phyloP scores from a whole-genome alignment of 1,140 invertebrate species.

The Drosophila arizonae region DNA sequence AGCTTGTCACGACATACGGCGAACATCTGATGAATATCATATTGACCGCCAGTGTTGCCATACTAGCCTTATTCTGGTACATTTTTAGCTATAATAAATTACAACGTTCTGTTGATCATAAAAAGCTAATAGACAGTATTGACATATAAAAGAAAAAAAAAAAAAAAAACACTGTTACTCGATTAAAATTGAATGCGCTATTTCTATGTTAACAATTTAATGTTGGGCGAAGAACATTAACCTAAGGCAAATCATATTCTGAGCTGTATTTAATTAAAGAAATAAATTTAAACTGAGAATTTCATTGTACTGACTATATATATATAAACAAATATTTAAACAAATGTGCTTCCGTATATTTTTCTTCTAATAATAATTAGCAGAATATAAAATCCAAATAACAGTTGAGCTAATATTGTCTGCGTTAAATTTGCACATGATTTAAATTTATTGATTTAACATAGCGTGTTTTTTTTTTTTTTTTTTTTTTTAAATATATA shows the following conservation, averaged over 20 bases:
- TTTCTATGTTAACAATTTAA: too few relatives aligned
- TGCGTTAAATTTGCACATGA: background rate
- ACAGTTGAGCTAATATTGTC: constrained; percentile 15
- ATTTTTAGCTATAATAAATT: background rate
- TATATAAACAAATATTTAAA: constrained; percentile 36
- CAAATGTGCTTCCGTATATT: constrained; percentile 24
- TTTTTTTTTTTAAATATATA: background rate
- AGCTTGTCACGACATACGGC: constrained; percentile 22
- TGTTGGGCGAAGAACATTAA: too few relatives aligned
- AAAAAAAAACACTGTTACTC: too few relatives aligned
- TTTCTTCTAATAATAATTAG: constrained; percentile 12
- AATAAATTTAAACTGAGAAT: too few relatives aligned
- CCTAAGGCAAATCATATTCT: too few relatives aligned
- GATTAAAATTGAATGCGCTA: too few relatives aligned
- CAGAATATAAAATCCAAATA: constrained; percentile 9
- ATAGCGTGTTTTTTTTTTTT: too few relatives aligned
- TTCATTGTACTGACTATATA: background rate
- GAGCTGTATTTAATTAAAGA: background rate
- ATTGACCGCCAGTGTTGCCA: constrained; percentile 13
- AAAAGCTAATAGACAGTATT: too few relatives aligned
- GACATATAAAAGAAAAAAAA: too few relatives aligned
- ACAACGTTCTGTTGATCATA: too few relatives aligned
- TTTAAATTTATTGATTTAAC: constrained; percentile 3
- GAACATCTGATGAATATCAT: constrained; percentile 42
- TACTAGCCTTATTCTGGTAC: background rate